phyloP scores from a whole-genome alignment of 2,888 invertebrate genomes.

The Deilephila porcellus region DNA sequence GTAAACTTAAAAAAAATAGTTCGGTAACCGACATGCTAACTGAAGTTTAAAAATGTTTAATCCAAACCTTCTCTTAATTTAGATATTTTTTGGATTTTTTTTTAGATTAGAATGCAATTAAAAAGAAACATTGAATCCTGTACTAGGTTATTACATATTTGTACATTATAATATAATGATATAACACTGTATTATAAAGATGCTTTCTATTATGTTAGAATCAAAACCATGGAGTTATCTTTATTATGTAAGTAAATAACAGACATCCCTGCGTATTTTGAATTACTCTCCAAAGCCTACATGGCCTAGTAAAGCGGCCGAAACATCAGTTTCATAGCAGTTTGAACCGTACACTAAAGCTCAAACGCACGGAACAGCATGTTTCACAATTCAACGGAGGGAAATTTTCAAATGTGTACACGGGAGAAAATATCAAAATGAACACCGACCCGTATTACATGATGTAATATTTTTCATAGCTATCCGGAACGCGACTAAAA shows the following conservation, averaged over 20 bases:
- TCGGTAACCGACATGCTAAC: no score
- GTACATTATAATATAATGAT: no score
- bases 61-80: no score
- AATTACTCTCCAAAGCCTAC: constrained; percentile 41
- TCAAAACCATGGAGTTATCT: background rate
- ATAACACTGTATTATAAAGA: no score
- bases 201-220: background rate
- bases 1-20: no score
- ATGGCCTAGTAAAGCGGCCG: constrained; percentile 40
- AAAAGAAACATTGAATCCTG: no score
- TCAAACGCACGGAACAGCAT: constrained; percentile 37
- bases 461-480: constrained; percentile 2
- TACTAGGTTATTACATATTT: no score
- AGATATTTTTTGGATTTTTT: no score
- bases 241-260: background rate
- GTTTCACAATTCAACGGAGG: constrained; percentile 39
- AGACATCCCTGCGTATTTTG: constrained; percentile 15
- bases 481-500: constrained; percentile 2
- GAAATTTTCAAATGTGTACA: constrained; percentile 2
- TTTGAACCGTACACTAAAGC: constrained; percentile 38
- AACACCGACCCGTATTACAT: background rate
- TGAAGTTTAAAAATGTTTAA: no score
- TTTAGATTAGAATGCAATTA: no score
- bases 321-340: constrained; percentile 38
- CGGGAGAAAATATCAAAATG: constrained; percentile 12